Percentiles rank a stretch among this genome's conserved stretches.
Evolutionary conservation across 1,140 invertebrate species (phyloP).

Genomic region (Propsilocerus akamusi): DNA sequence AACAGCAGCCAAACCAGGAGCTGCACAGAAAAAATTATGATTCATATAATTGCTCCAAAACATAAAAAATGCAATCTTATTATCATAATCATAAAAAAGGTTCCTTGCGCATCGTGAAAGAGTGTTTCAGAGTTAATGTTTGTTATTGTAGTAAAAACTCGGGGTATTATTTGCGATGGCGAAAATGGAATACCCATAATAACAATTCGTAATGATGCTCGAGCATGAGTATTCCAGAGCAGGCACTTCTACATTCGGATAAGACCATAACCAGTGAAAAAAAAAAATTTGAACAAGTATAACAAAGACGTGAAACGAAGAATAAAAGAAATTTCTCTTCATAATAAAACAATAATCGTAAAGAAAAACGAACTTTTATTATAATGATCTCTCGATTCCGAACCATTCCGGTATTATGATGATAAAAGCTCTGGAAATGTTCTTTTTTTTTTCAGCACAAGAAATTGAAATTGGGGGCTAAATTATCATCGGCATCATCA

Average conservation of each 20-base stretch:
- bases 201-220: conserved; percentile 1
- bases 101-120: too few species aligned
- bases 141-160: too few species aligned
- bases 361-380: conserved; percentile 2
- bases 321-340: neutral
- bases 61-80: conserved; percentile 2
- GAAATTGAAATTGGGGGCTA: too few species aligned
- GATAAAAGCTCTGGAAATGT: too few species aligned
- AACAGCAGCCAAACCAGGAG: neutral
- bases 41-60: neutral
- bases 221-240: neutral
- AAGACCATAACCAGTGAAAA: neutral
- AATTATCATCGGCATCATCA: too few species aligned
- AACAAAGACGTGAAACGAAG: neutral
- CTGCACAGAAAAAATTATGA: neutral
- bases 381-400: conserved; percentile 3
- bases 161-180: too few species aligned
- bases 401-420: too few species aligned
- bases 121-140: too few species aligned
- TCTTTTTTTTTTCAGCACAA: too few species aligned
- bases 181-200: conserved; percentile 2
- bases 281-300: neutral
- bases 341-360: conserved; percentile 3
- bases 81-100: conserved; percentile 3
- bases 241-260: neutral